Conservation (phyloP, 37 sponge, comb jelly and placozoan genomes). For the Oscarella lobularis region DNA sequence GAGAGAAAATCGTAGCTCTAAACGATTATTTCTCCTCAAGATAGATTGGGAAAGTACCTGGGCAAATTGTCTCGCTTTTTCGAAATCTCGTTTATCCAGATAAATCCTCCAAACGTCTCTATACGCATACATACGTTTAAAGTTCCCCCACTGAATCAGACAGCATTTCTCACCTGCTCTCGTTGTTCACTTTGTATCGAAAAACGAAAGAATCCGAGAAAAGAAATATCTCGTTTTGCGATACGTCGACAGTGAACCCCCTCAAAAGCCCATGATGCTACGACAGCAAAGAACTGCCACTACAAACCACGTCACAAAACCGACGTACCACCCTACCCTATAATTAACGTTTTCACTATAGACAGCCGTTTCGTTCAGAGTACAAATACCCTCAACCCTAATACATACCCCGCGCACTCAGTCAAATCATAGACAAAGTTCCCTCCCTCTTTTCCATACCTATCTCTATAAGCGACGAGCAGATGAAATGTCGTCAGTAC, state of each 20-base stretch:
- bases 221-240: slow-evolving; percentile 4
- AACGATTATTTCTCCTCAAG: neutral
- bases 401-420: neutral
- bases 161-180: too few species aligned
- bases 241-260: neutral
- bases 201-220: slow-evolving; percentile 5
- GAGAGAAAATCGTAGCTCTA: neutral
- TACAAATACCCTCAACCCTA: slow-evolving; percentile 54
- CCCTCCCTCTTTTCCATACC: slow-evolving; percentile 17
- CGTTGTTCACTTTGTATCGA: slow-evolving; percentile 16
- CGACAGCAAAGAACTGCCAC: too few species aligned
- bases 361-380: slow-evolving; percentile 43
- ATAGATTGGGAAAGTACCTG: slow-evolving; percentile 19
- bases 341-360: slow-evolving; percentile 28
- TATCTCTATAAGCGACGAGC: slow-evolving; percentile 61
- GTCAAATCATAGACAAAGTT: too few species aligned
- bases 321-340: slow-evolving; percentile 27
- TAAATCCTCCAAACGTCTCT: slow-evolving; percentile 77
- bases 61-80: slow-evolving; percentile 64
- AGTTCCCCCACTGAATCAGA: too few species aligned
- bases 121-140: too few species aligned
- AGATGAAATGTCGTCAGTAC: slow-evolving; percentile 69
- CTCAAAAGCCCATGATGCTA: neutral
- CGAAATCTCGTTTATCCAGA: slow-evolving; percentile 65
- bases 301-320: too few species aligned